Evolutionary conservation across 2,113 vertebrate genomes (phyloP).

Genomic region (Falco punctatus): DNA sequence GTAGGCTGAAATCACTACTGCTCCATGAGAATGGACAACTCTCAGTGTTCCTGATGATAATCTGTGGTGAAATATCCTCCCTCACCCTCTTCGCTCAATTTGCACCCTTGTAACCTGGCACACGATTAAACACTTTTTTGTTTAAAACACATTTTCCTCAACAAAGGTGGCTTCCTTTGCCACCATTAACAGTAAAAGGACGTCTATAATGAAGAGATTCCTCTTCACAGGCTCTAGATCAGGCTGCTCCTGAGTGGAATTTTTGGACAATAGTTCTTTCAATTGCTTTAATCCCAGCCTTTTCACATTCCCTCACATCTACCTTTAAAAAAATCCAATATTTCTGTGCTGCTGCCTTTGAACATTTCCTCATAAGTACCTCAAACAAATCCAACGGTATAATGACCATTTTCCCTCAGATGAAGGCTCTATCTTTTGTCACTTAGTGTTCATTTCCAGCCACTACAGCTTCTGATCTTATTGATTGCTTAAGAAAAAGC

Average conservation of each 20-base stretch:
- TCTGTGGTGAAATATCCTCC: background rate
- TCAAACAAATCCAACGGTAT: background rate
- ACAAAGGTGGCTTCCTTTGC: background rate
- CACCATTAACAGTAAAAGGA: background rate
- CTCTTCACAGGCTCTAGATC: background rate
- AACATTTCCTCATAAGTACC: background rate
- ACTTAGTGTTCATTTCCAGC: conserved; percentile 6
- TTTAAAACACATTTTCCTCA: too few relatives aligned
- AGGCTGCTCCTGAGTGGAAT: background rate
- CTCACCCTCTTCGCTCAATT: background rate
- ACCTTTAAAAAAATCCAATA: conserved; percentile 20
- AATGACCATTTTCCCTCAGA: conserved; percentile 13
- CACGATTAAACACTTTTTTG: background rate
- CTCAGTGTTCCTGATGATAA: background rate
- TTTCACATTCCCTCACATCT: background rate
- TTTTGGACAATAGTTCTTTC: conserved; percentile 19
- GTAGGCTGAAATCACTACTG: background rate
- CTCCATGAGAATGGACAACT: background rate
- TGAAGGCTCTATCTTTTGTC: conserved; percentile 24
- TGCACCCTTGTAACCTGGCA: background rate
- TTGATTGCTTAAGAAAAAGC: conserved; percentile 32
- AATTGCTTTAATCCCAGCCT: conserved; percentile 12
- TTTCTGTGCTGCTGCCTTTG: conserved; percentile 15
- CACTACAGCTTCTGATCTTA: conserved; percentile 33
- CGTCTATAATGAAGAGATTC: background rate